Evolutionary conservation across 2,888 invertebrate species (phyloP).

Genomic region (Chymomyza amoena): DNA sequence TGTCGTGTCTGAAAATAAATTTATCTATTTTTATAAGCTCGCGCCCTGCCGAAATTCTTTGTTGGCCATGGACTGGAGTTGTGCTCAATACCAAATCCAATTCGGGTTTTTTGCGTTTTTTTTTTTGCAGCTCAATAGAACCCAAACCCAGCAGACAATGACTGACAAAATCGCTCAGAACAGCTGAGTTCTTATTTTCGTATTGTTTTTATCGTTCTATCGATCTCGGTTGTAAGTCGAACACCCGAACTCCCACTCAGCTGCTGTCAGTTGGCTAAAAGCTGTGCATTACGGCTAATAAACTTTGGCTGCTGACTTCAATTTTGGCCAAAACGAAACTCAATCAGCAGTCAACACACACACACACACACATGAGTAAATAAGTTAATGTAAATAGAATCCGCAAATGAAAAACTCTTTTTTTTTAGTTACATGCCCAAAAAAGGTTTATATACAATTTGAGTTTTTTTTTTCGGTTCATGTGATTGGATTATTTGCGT

Average conservation of each 20-base stretch:
- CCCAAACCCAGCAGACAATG: not conserved
- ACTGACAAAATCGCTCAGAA: not conserved
- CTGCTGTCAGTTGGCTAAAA: not conserved
- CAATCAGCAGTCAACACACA: not conserved
- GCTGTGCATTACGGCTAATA: not conserved
- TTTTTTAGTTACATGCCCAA: not conserved
- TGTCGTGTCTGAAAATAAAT: not conserved
- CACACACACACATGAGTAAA: not conserved
- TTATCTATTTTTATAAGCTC: not conserved
- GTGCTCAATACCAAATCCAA: not conserved
- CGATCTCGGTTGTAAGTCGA: not conserved
- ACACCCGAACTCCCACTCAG: not conserved
- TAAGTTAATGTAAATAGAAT: not conserved
- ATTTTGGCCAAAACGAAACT: not conserved
- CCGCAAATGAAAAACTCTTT: not conserved
- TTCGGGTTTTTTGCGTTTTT: not conserved
- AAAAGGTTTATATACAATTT: not conserved
- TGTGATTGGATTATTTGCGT: slow-evolving; percentile 41
- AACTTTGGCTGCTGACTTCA: not conserved
- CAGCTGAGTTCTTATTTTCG: not conserved
- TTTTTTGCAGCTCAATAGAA: too few species aligned
- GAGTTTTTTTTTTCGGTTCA: not conserved
- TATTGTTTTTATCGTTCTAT: not conserved
- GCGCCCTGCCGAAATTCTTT: not conserved
- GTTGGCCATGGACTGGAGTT: not conserved